Conservation (phyloP, 2,113 vertebrate species). For the Bufo gargarizans region DNA sequence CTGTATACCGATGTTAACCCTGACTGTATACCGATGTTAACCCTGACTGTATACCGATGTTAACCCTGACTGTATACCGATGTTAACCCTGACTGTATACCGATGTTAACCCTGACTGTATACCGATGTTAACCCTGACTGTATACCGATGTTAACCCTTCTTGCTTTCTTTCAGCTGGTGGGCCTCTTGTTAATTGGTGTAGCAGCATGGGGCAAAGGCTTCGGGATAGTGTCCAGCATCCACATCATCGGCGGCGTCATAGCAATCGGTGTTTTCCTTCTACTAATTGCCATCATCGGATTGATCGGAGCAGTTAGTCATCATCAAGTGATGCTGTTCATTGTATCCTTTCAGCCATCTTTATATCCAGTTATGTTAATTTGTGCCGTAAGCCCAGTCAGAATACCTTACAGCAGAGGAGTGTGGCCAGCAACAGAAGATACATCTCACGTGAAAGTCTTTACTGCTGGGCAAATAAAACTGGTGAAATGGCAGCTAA, state of each 20-base stretch:
- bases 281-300: conserved; percentile 88
- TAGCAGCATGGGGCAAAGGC: conserved; percentile 89
- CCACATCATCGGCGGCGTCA: conserved; percentile 89
- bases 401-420: too few relatives aligned
- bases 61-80: not conserved
- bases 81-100: not conserved
- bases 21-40: not conserved
- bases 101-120: not conserved
- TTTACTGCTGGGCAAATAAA: too few relatives aligned
- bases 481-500: too few relatives aligned
- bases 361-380: not conserved
- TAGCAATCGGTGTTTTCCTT: conserved; percentile 89
- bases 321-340: conserved; percentile 94
- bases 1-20: not conserved
- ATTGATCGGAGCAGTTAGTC: conserved; percentile 84
- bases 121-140: not conserved
- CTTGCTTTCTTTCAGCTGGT: conserved; percentile 76
- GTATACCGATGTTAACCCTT: not conserved
- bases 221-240: conserved; percentile 89
- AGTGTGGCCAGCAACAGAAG: too few relatives aligned
- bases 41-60: not conserved
- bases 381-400: not conserved
- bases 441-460: too few relatives aligned
- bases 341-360: conserved; percentile 85
- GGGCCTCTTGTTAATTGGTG: conserved; percentile 87